Conservation (phyloP, 1,140 invertebrate species). For the Drosophila suzukii region DNA sequence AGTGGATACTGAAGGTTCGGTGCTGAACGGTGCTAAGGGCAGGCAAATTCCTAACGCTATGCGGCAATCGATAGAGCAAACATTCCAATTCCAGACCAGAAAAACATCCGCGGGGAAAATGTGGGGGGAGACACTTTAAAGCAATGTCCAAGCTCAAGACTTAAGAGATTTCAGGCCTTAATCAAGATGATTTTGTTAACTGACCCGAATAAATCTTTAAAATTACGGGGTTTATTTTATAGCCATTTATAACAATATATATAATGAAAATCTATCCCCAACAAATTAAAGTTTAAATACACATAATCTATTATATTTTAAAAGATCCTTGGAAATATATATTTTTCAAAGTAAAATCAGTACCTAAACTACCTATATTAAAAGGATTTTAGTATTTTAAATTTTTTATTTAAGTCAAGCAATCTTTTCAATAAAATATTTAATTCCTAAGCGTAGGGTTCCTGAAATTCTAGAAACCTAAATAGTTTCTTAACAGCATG, state of each 20-base stretch:
- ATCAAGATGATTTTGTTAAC: slow-evolving; percentile 13
- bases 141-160: not conserved
- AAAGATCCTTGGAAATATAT: too few relatives aligned
- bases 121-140: not conserved
- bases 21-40: slow-evolving; percentile 10
- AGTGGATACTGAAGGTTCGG: slow-evolving; percentile 7
- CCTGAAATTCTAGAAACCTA: not conserved
- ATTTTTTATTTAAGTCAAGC: too few relatives aligned
- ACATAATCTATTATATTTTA: too few relatives aligned
- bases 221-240: too few relatives aligned
- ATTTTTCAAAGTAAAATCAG: too few relatives aligned
- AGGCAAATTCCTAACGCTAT: slow-evolving; percentile 32
- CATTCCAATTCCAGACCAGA: slow-evolving; percentile 23
- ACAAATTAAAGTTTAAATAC: too few relatives aligned
- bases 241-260: too few relatives aligned
- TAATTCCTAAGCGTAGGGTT: too few relatives aligned
- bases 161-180: not conserved
- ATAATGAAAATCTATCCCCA: too few relatives aligned
- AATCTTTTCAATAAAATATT: too few relatives aligned
- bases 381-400: too few relatives aligned
- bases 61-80: slow-evolving; percentile 68
- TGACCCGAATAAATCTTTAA: not conserved
- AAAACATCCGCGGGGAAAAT: not conserved
- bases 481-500: slow-evolving; percentile 3
- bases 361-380: too few relatives aligned